Base-by-base conservation (phyloP, 2,888 invertebrate genomes). In the Andricus curvator region DNA sequence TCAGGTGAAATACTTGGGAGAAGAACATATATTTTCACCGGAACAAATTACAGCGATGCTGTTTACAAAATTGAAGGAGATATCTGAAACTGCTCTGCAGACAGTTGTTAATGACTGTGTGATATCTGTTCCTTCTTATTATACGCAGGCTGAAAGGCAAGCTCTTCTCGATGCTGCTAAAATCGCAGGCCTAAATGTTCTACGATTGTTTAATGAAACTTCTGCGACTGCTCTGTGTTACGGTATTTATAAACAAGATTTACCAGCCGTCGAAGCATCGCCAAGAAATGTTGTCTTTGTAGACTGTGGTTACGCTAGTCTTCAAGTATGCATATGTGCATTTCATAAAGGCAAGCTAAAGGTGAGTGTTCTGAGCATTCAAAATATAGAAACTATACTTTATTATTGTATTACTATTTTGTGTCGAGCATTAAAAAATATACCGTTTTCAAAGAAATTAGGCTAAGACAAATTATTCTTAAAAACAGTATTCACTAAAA, bases 211-310 rank as follows among this genome's bases (percentile, higher is more conserved):
- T 95, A 99, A 99, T 93, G 99, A 99, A 94, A 98, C 99, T 37
- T 98, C 99, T 8, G 98, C 99, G 15, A 98, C 98, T 66, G 99
- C 99, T 44, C 94, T 99, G 77, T 96, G 98, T 70, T 99, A 99
- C 93, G 99, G 99, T 82, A 99, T 99, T 92, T 99, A 99, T 93
- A 99, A 99, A 93, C 98, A 98, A 93, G 99, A 99, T 93, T 94
- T 99, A 85, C 99, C 99, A 17, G 95, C 95, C 17, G 95, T 96
- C 4, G 98, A 98, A 88, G 98, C 98, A 82, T 97, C 98, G 88
- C 96, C 98, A 0, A 95, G 97, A 81, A 97, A 98, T 93, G 98
- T 99, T 17, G 96, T 99, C 17, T 99, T 99, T 94, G 97, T 99
- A 77, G 99, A 99, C 93, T 97, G 98, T 92, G 99, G 99, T 20